Evolutionary conservation across 2,888 invertebrate genomes (phyloP), one percentile per base, ranked within the genome.

Genomic region (Oscheius sp.): DNA sequence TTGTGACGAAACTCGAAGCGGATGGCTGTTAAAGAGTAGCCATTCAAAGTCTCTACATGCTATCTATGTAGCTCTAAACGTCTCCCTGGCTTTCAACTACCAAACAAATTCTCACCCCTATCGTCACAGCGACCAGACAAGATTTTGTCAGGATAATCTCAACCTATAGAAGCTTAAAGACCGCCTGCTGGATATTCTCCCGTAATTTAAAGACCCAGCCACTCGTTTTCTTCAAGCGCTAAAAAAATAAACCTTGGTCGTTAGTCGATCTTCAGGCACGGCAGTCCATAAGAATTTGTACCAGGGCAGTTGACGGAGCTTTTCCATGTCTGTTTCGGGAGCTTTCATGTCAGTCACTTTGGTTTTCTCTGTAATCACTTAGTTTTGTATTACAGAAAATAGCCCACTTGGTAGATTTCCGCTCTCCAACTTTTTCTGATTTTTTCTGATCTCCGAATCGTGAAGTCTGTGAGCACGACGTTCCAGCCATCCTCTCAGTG

Each of bases 221-320:
- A 42, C 42, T 42, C 7, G 42, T 42, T 42, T 42, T 21, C 21
- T 21, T 3, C 4, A 32, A 10, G 5, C 5, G 1, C 3, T 55
- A 32, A 5, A 29, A 11, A 2, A 37, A 9, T 7, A 42, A 42
- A 75, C 77, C 74, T 83, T 83, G 37, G 77, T 77, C 1, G 83
- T 79, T 21, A 81, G 77, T 50, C 79, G 79, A 48, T 81, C 81
- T 50, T 83, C 83, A 32, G 79, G 79, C 11, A 83, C 83, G 32
- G 79, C 78, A 9, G 72, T 75, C 77, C 77, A 79, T 35, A 83
- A 55, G 65, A 76, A 83, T 58, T 79, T 83, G 81, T 83, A 83
- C 83, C 83, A 83, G 13, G 81, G 79, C 11, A 79, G 79, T n/a
- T 76, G 74, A 47, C 77, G 75, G 60, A 77, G 71, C 48, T 77